Base-by-base conservation (phyloP, 2,797 vertebrate genomes). In the Tragelaphus oryx region DNA sequence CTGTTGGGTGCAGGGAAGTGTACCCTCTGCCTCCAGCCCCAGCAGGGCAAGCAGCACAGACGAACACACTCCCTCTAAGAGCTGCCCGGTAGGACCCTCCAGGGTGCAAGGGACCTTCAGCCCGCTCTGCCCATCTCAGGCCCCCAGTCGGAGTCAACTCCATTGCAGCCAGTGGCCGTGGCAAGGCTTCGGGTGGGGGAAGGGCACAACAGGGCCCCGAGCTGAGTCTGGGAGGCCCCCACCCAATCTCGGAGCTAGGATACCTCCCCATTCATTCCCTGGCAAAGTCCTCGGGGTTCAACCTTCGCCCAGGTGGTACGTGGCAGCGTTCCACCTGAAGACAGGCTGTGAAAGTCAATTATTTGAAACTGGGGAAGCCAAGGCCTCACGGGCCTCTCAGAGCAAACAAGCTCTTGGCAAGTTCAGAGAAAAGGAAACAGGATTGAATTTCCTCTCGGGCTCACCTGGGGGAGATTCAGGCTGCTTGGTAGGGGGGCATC, bases 331-430 rank as follows among this genome's bases (percentile, higher is more conserved):
- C 93, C 87, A 91, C 93, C 79, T 5, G 54, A 87, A 95, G 93
- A 96, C 84, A 83, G 95, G 50, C 94, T 97, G 93, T 95, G 93
- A 96, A 96, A 93, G 95, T 96, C 94, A 95, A 41, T 88, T 93
- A 87, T 94, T 94, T 93, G 94, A 96, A 96, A 96, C 89, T 4
- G 0, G 95, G 92, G 91, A 91, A 82, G 89, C 84, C 78, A n/a
- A 91, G 82, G 93, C 95, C 87, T 94, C 8, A 12, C 0, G 13
- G 96, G 89, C 96, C 94, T 97, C 96, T 93, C 81, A 68, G 87
- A 97, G 96, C 96, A 97, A 98, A 97, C 97, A 98, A 59, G 71
- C 88, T 96, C 74, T 94, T 97, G 97, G 97, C 97, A 96, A 89
- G 87, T 91, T 86, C 30, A 87, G 75, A 91, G 92, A 59, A 91